A percentile compares a stretch with the other conserved stretches of the same genome.
Conservation (phyloP, 1,140 invertebrate genomes). For the Episyrphus balteatus region DNA sequence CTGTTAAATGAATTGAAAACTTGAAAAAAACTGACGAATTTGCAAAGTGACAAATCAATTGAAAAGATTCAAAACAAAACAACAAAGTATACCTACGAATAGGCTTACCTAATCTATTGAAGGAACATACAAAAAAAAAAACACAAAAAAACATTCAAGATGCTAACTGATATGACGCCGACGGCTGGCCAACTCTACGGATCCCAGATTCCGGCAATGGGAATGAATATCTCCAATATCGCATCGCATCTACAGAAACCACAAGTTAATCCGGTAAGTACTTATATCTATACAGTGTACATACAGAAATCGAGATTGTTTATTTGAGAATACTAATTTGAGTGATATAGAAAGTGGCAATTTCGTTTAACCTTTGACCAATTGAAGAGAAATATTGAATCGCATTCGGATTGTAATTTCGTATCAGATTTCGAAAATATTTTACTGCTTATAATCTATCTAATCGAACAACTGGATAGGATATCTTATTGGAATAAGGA, state of each 20-base stretch:
- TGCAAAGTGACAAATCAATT: no score
- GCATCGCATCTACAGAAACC: slow-evolving; percentile 36
- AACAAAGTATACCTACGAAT: slow-evolving; percentile 12
- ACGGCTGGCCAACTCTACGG: slow-evolving; percentile 45
- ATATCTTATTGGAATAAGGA: no score
- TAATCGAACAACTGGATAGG: no score
- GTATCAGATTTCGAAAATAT: no score
- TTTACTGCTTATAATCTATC: no score
- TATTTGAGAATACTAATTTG: neutral
- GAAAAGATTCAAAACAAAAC: slow-evolving; percentile 19
- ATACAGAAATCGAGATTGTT: neutral
- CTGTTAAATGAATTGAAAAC: no score
- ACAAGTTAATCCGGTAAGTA: slow-evolving; percentile 36
- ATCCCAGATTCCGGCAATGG: slow-evolving; percentile 44
- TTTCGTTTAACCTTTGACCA: no score
- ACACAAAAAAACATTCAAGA: slow-evolving; percentile 13
- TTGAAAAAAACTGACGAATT: no score
- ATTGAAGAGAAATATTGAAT: no score
- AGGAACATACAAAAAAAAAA: neutral
- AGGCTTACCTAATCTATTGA: slow-evolving; percentile 5
- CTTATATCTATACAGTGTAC: neutral
- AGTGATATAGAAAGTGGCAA: neutral
- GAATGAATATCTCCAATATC: slow-evolving; percentile 43
- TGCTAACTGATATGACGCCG: slow-evolving; percentile 46
- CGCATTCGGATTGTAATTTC: no score